Percentiles rank a stretch among this genome's conserved stretches.
These are phyloP conservation scores for Stenodema calcarata DNA, from an alignment of 2,888 invertebrate species.

Conservation along the genomic window DNA sequence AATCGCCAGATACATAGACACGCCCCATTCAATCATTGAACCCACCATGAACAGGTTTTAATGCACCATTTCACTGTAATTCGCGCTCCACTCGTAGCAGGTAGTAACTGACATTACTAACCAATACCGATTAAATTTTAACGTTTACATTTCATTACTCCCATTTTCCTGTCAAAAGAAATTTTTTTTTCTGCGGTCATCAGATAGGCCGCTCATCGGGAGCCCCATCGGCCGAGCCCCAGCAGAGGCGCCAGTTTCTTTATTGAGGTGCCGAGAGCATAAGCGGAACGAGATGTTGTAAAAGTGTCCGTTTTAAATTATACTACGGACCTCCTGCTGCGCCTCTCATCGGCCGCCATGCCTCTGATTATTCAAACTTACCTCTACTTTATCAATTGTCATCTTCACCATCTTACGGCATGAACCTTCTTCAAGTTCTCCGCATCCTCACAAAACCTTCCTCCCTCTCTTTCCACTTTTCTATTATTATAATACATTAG, in stretches of 20 bases:
- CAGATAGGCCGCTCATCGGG: not conserved
- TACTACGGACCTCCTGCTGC: slow-evolving; percentile 37
- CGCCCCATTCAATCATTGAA: too few species aligned
- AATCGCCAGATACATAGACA: too few species aligned
- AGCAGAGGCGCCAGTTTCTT: slow-evolving; percentile 42
- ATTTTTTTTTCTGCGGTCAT: not conserved
- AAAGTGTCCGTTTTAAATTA: slow-evolving; percentile 47
- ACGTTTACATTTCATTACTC: not conserved
- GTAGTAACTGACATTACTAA: too few species aligned
- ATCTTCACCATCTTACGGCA: slow-evolving; percentile 32
- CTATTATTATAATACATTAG: slow-evolving; percentile 8
- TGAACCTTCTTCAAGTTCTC: slow-evolving; percentile 27
- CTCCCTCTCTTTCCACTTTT: not conserved
- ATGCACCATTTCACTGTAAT: too few species aligned
- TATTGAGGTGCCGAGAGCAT: slow-evolving; percentile 46
- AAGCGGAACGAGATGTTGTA: slow-evolving; percentile 47
- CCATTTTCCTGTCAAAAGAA: not conserved
- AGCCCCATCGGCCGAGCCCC: not conserved
- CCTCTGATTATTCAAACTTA: slow-evolving; percentile 43
- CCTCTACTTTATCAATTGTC: slow-evolving; percentile 47
- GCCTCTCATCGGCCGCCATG: slow-evolving; percentile 25
- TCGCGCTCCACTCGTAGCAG: too few species aligned
- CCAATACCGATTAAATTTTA: too few species aligned
- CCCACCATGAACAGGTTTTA: too few species aligned
- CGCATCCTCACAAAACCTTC: not conserved